phyloP scores from a whole-genome alignment of 2,113 vertebrate genomes.

The Ammodytes dubius region DNA sequence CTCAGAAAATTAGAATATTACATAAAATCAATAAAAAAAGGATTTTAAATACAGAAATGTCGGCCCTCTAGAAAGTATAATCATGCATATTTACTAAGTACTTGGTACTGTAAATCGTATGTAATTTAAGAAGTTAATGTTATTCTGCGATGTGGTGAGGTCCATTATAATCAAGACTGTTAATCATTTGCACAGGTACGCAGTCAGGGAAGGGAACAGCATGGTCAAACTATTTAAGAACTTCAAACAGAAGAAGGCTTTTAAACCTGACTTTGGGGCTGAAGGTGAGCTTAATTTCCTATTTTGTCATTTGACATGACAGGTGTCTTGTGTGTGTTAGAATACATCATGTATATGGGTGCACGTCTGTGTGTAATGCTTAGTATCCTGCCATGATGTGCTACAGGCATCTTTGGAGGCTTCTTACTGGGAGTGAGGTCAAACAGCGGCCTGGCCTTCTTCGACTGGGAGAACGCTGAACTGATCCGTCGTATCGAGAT shows the following conservation, averaged over 20 bases:
- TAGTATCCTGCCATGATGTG: neutral
- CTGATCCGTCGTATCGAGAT: conserved; percentile 95
- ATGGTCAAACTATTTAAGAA: conserved; percentile 96
- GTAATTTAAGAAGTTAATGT: neutral
- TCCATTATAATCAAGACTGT: neutral
- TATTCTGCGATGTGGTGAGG: neutral
- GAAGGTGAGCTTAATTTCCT: conserved; percentile 36
- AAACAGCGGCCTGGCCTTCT: conserved; percentile 92
- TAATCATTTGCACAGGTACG: conserved; percentile 83
- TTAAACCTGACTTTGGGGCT: conserved; percentile 95
- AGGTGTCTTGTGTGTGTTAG: neutral
- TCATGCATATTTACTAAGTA: too few species aligned
- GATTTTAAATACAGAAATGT: too few species aligned
- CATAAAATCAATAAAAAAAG: too few species aligned
- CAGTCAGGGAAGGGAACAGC: conserved; percentile 92
- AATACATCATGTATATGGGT: neutral
- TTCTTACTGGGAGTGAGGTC: conserved; percentile 93
- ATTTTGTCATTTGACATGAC: neutral
- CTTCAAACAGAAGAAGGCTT: conserved; percentile 95
- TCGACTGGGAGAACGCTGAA: conserved; percentile 94
- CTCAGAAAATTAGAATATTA: too few species aligned
- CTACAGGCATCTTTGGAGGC: conserved; percentile 92
- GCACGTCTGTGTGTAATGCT: neutral
- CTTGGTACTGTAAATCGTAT: neutral
- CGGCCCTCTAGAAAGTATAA: too few species aligned